phyloP scores from a whole-genome alignment of 2,888 invertebrate genomes.

The Colostygia pectinataria region DNA sequence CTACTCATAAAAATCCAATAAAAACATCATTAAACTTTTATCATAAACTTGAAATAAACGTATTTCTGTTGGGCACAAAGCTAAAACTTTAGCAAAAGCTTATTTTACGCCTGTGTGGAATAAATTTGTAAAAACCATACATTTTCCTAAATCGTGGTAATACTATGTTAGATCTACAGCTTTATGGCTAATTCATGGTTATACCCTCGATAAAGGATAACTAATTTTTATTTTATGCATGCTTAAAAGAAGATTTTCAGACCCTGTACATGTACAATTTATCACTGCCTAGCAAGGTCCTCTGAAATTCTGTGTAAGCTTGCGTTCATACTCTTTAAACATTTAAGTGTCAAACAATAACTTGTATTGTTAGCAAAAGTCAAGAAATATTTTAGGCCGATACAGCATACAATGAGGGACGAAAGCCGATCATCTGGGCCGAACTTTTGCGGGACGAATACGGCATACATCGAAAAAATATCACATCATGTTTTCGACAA shows the following conservation, averaged over 20 bases:
- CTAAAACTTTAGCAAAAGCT: slow-evolving; percentile 6
- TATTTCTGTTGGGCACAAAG: not conserved
- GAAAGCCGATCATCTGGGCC: too few relatives aligned
- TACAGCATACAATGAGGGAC: too few relatives aligned
- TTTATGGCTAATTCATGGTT: slow-evolving; percentile 35
- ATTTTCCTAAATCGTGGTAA: slow-evolving; percentile 12
- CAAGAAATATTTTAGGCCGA: too few relatives aligned
- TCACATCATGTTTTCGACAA: too few relatives aligned
- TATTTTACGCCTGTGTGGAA: slow-evolving; percentile 7
- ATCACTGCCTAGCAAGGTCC: not conserved
- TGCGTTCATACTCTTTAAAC: too few relatives aligned
- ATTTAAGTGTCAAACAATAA: too few relatives aligned
- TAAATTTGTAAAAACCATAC: slow-evolving; percentile 19
- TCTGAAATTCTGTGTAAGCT: not conserved
- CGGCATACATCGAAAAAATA: too few relatives aligned
- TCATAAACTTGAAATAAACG: slow-evolving; percentile 12
- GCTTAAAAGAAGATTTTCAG: slow-evolving; percentile 25
- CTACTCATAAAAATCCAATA: slow-evolving; percentile 19
- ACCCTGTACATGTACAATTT: not conserved
- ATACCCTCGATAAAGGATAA: slow-evolving; percentile 42
- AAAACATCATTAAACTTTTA: slow-evolving; percentile 23
- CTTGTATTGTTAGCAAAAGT: too few relatives aligned
- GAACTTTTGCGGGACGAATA: too few relatives aligned
- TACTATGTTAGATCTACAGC: slow-evolving; percentile 35
- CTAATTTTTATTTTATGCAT: slow-evolving; percentile 43